Percentiles rank a stretch among this genome's conserved stretches.
Conservation (phyloP, 2,888 invertebrate genomes). For the Drosophila mayaguana region DNA sequence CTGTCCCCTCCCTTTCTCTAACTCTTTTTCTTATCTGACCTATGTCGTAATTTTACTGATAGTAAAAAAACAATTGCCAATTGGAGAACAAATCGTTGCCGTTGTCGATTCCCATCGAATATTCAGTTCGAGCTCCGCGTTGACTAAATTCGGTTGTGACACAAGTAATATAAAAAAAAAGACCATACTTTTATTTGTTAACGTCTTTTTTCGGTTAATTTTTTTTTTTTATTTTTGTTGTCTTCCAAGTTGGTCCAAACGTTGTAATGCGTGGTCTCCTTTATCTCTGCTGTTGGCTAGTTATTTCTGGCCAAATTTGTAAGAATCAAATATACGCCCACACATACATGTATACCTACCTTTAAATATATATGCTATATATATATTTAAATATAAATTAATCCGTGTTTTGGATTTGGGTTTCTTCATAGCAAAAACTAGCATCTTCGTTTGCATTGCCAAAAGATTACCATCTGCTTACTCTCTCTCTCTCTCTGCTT, state of each 20-base stretch:
- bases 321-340: constrained; percentile 14
- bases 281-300: constrained; percentile 36
- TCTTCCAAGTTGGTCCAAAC: not conserved
- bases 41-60: constrained; percentile 40
- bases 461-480: not conserved
- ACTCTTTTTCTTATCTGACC: constrained; percentile 45
- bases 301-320: constrained; percentile 32
- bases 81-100: constrained; percentile 38
- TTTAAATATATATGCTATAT: too few relatives aligned
- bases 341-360: not conserved
- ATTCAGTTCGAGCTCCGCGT: constrained; percentile 46
- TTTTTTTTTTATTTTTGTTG: not conserved
- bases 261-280: constrained; percentile 27
- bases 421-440: too few relatives aligned
- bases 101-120: constrained; percentile 18
- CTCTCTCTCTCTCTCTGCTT: too few relatives aligned
- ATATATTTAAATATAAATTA: too few relatives aligned
- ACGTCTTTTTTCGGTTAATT: not conserved
- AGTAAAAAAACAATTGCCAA: constrained; percentile 59
- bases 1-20: not conserved
- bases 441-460: too few relatives aligned
- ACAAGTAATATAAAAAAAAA: not conserved
- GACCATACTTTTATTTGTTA: not conserved
- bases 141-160: constrained; percentile 45
- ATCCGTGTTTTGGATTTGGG: too few relatives aligned